phyloP scores from a whole-genome alignment of 2,888 invertebrate genomes.

The Diachrysia chrysitis region DNA sequence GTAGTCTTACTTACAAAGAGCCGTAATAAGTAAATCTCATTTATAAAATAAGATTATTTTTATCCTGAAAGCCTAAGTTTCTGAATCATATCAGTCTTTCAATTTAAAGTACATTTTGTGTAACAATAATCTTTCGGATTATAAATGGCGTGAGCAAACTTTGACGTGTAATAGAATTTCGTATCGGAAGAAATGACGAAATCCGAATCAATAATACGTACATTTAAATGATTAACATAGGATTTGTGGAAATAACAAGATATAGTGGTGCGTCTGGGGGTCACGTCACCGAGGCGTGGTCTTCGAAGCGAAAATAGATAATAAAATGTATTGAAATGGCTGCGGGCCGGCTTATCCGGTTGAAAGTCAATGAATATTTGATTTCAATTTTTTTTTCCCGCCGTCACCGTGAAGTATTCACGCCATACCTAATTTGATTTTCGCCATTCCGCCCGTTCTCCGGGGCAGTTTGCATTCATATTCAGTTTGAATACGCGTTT shows the following conservation, averaged over 20 bases:
- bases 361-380: constrained; percentile 89
- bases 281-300: constrained; percentile 67
- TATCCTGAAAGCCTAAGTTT: constrained; percentile 47
- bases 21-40: constrained; percentile 52
- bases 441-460: constrained; percentile 87
- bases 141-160: constrained; percentile 4
- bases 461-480: constrained; percentile 89
- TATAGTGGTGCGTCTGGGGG: constrained; percentile 44
- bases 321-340: constrained; percentile 89
- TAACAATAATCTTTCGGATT: constrained; percentile 8
- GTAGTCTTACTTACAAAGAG: constrained; percentile 35
- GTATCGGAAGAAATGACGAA: constrained; percentile 15
- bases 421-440: constrained; percentile 90
- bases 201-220: constrained; percentile 37
- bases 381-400: constrained; percentile 89
- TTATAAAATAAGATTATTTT: constrained; percentile 52
- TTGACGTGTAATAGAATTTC: neutral
- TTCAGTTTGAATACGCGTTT: constrained; percentile 88
- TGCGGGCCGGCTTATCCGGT: constrained; percentile 89
- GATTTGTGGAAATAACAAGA: constrained; percentile 35
- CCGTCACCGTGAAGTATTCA: constrained; percentile 89
- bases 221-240: constrained; percentile 49
- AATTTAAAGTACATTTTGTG: constrained; percentile 37
- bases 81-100: constrained; percentile 43
- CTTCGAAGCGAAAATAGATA: constrained; percentile 85